Evolutionary conservation across 2,797 vertebrate genomes (phyloP), one percentile per base, ranked within the genome.

Genomic region (Aeoliscus strigatus): DNA sequence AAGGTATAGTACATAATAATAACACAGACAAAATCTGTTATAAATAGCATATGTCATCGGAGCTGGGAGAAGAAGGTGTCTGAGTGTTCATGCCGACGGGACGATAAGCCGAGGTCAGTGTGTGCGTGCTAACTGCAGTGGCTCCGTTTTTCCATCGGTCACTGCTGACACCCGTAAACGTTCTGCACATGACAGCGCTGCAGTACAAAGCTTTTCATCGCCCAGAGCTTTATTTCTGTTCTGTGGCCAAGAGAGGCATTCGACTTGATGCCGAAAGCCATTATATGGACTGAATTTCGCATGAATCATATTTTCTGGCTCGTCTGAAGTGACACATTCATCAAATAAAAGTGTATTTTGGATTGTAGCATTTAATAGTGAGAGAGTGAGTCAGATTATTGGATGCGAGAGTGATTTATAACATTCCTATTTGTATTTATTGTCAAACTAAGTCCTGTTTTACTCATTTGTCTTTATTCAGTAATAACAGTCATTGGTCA

Each of bases 31-130:
- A 63, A 67, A 75, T 51, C 44, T 46, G 38, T 79, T 90, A 89
- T 85, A 77, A 86, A 88, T 89, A 89, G 77, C 33, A n/a, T 65
- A 64, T 72, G 81, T 77, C 77, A 86, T 73, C 63, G 76, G 80
- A 84, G 77, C 60, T 58, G 53, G 60, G 70, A 69, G 73, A 80
- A 58, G 73, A 79, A 80, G 73, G 68, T 79, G 78, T 81, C 75
- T 64, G 69, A 70, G 65, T 60, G 16, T 50, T 66, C 67, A 46
- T 57, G 31, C 64, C 55, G 72, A 11, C 56, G 52, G 63, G 58
- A 62, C 66, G 60, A 79, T 60, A 70, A 35, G 36, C 65, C 33
- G 58, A 75, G 75, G 68, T 73, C 66, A 73, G 51, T 10, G 60
- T 52, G 70, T 82, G 72, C 48, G 25, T 74, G 80, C 66, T 18